Percentiles rank a stretch among this genome's conserved stretches.
Conservation (phyloP, 2,888 invertebrate species). For the Lasioglossum vierecki region DNA sequence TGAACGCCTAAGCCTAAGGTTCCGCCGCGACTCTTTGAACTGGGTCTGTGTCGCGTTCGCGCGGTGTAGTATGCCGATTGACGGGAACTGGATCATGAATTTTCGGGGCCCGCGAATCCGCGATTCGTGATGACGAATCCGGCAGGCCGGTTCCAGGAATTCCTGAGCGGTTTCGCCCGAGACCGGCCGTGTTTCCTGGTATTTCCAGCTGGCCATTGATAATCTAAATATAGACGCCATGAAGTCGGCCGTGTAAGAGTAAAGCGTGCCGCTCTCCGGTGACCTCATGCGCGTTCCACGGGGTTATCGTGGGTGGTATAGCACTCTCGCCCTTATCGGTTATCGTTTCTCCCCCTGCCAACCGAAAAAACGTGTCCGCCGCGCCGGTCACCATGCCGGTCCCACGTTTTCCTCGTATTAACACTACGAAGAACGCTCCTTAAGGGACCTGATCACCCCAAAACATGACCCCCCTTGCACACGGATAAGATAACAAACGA, state of each 20-base stretch:
- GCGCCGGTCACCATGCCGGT: not conserved
- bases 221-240: slow-evolving; percentile 67
- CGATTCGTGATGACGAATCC: not conserved
- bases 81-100: not conserved
- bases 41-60: no score
- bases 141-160: slow-evolving; percentile 47
- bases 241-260: slow-evolving; percentile 50
- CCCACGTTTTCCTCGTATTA: not conserved
- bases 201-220: slow-evolving; percentile 63
- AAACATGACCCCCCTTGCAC: not conserved
- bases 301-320: slow-evolving; percentile 63
- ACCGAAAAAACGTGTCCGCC: slow-evolving; percentile 49
- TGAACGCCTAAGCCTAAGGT: no score
- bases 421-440: not conserved
- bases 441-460: not conserved
- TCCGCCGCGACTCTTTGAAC: no score
- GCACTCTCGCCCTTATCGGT: slow-evolving; percentile 56
- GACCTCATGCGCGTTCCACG: slow-evolving; percentile 58
- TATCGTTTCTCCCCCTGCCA: slow-evolving; percentile 49
- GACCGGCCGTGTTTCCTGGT: slow-evolving; percentile 53
- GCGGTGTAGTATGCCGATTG: not conserved
- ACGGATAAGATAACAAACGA: not conserved
- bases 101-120: not conserved
- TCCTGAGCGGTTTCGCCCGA: slow-evolving; percentile 46
- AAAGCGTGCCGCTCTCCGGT: slow-evolving; percentile 69